phyloP scores from a whole-genome alignment of 2,113 vertebrate species.

The Oreochromis niloticus region DNA sequence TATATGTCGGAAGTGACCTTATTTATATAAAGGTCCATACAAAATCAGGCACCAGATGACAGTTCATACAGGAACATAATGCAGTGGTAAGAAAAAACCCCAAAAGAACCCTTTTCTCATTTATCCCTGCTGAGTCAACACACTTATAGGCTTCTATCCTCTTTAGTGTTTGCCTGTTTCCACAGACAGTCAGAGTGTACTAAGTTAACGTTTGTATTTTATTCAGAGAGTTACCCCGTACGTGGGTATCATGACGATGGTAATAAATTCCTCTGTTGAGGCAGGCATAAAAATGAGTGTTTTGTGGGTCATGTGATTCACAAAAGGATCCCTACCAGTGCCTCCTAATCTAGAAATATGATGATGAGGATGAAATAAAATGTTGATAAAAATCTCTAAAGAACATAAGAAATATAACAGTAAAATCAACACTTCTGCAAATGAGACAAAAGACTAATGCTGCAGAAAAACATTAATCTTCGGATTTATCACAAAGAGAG shows the following conservation, averaged over 20 bases:
- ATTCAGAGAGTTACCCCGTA: not conserved
- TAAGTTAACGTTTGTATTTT: not conserved
- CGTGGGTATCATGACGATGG: not conserved
- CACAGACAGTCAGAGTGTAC: not conserved
- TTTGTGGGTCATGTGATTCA: not conserved
- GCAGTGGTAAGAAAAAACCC: not conserved
- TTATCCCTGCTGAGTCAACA: not conserved
- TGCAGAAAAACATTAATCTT: not conserved
- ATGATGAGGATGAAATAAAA: not conserved
- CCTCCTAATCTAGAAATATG: not conserved
- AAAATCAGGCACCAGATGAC: not conserved
- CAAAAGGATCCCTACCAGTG: not conserved
- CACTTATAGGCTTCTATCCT: not conserved
- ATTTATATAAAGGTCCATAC: not conserved
- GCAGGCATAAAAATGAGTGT: not conserved
- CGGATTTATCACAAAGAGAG: not conserved
- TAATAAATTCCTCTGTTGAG: not conserved
- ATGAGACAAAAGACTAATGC: not conserved
- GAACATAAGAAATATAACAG: not conserved
- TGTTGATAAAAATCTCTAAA: not conserved
- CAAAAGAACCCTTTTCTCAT: not conserved
- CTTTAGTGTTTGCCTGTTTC: not conserved
- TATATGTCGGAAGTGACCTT: not conserved
- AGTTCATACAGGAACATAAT: not conserved
- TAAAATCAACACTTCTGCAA: not conserved